Percentiles rank a stretch among this genome's conserved stretches.
Evolutionary conservation across 2,888 invertebrate genomes (phyloP).

Genomic region (Ametastegia equiseti): DNA sequence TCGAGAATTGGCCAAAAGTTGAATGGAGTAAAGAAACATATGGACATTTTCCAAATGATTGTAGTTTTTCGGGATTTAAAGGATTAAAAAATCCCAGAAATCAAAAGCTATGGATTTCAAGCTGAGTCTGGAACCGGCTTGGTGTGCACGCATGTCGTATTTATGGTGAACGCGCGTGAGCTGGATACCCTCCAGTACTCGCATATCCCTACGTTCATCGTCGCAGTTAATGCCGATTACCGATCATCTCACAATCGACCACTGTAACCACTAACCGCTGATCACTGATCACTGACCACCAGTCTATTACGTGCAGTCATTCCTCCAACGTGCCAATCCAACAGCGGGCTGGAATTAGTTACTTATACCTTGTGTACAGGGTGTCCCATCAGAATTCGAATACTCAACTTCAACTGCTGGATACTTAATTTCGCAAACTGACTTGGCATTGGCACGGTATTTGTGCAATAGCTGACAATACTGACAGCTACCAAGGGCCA

Average conservation of each 20-base stretch:
- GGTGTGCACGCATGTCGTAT: no score
- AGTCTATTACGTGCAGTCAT: conserved; percentile 37
- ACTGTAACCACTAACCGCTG: conserved; percentile 45
- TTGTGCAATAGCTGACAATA: no score
- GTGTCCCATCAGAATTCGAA: not conserved
- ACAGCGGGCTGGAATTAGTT: not conserved
- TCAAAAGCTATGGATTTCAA: no score
- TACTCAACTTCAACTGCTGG: not conserved
- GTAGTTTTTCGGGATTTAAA: no score
- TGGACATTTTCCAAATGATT: no score
- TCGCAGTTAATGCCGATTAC: conserved; percentile 44
- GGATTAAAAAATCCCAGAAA: no score
- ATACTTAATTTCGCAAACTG: no score
- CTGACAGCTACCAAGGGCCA: no score
- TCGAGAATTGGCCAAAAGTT: no score
- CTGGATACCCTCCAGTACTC: not conserved
- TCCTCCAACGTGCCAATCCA: conserved; percentile 34
- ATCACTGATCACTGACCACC: conserved; percentile 45
- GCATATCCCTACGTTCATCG: not conserved
- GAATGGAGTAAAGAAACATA: no score
- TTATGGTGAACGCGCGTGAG: not conserved
- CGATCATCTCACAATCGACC: conserved; percentile 41
- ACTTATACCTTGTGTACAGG: conserved; percentile 18
- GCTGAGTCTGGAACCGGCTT: no score
- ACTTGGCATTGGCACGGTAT: no score